A percentile compares a stretch with the other conserved stretches of the same genome.
Evolutionary conservation across 2,797 vertebrate genomes (phyloP).

Genomic region (Periophthalmus magnuspinnatus): DNA sequence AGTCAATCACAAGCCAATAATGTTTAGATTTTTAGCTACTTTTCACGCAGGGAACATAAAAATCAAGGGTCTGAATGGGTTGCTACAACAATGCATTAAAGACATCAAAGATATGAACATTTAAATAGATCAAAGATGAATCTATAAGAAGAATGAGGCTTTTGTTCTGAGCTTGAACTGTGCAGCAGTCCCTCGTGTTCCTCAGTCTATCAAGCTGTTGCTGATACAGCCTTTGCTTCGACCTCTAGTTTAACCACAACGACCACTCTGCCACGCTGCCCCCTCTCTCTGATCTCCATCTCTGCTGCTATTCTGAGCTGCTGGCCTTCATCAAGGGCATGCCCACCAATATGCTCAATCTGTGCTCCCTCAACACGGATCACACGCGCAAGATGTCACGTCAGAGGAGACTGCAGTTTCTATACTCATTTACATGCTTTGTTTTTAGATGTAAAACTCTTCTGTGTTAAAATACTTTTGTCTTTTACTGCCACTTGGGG

Average conservation of each 20-base stretch:
- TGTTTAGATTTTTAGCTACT: too few species aligned
- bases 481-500: slow-evolving; percentile 5
- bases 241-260: slow-evolving; percentile 23
- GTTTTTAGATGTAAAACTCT: background rate
- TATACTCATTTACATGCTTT: background rate
- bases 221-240: slow-evolving; percentile 11
- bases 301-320: slow-evolving; percentile 61
- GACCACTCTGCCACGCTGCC: background rate
- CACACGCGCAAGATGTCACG: slow-evolving; percentile 34
- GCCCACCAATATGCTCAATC: slow-evolving; percentile 32
- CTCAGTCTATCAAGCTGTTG: slow-evolving; percentile 15
- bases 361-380: slow-evolving; percentile 13
- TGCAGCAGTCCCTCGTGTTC: slow-evolving; percentile 4
- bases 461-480: background rate
- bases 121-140: background rate
- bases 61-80: background rate
- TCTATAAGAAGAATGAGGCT: background rate
- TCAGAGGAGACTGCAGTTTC: background rate
- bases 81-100: background rate
- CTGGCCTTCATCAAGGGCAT: slow-evolving; percentile 51
- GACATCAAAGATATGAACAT: background rate
- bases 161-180: background rate
- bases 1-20: too few species aligned
- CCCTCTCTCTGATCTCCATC: slow-evolving; percentile 37
- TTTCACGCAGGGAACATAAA: background rate